Percentiles rank a stretch among this genome's conserved stretches.
Conservation (phyloP, 2,113 vertebrate genomes). For the Cyprinodon variegatus region DNA sequence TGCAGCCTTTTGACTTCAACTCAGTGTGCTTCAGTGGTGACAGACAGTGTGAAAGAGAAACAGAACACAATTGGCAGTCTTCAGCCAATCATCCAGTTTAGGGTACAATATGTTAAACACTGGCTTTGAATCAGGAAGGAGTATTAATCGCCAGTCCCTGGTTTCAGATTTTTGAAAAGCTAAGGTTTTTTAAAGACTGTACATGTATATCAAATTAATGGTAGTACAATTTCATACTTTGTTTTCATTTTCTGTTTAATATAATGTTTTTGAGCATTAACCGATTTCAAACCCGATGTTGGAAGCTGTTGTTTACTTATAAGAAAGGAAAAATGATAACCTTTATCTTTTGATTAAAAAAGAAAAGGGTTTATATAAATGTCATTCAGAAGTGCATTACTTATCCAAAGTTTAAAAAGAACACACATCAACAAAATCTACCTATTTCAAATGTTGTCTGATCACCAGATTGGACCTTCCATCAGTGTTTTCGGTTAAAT, state of each 20-base stretch:
- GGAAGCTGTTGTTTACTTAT: background rate
- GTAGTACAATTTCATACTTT: background rate
- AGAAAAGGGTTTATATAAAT: background rate
- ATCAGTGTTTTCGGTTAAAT: no score
- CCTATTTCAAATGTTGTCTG: no score
- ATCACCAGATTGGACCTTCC: no score
- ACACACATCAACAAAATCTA: no score
- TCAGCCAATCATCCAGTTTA: conserved; percentile 23
- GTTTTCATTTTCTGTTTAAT: no score
- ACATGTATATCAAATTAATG: background rate
- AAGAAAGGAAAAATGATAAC: no score
- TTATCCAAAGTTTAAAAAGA: no score
- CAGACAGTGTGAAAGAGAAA: background rate
- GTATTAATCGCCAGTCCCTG: conserved; percentile 13
- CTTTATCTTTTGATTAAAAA: background rate
- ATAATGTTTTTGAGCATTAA: no score
- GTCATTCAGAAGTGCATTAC: no score
- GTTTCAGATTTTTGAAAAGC: background rate
- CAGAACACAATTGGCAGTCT: conserved; percentile 29
- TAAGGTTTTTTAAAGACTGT: background rate
- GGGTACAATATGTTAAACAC: conserved; percentile 5
- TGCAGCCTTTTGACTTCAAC: conserved; percentile 46
- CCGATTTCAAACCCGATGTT: background rate
- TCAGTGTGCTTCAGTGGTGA: conserved; percentile 6
- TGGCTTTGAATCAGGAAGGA: conserved; percentile 15